Evolutionary conservation across 2,113 vertebrate species (phyloP).

Genomic region (Sinosuthora webbiana): DNA sequence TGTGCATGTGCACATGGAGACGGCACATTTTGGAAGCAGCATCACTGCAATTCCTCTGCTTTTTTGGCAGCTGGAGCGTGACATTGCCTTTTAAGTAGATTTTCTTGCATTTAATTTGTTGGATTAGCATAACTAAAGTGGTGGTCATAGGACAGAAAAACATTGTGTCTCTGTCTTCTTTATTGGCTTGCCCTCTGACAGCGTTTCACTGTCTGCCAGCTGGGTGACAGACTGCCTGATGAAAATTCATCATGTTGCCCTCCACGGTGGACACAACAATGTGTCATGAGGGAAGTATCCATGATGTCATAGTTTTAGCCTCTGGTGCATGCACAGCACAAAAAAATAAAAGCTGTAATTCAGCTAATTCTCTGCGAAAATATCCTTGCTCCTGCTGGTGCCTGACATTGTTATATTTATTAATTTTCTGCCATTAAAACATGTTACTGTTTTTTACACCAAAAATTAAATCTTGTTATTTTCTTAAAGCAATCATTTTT

Average conservation of each 20-base stretch:
- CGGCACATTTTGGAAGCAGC: neutral
- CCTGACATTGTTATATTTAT: neutral
- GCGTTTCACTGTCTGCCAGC: neutral
- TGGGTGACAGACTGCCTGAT: neutral
- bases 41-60: neutral
- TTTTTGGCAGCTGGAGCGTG: neutral
- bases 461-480: neutral
- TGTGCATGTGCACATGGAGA: neutral
- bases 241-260: neutral
- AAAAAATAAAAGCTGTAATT: neutral
- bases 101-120: neutral
- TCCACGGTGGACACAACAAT: neutral
- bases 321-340: neutral
- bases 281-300: neutral
- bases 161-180: neutral
- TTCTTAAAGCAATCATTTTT: neutral
- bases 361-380: neutral
- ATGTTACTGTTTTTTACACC: neutral
- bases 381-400: neutral
- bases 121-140: neutral
- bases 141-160: neutral
- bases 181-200: neutral
- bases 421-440: neutral
- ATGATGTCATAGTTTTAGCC: neutral
- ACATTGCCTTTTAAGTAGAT: neutral